Evolutionary conservation across 2,888 invertebrate genomes (phyloP).

Genomic region (Oscheius sp.): DNA sequence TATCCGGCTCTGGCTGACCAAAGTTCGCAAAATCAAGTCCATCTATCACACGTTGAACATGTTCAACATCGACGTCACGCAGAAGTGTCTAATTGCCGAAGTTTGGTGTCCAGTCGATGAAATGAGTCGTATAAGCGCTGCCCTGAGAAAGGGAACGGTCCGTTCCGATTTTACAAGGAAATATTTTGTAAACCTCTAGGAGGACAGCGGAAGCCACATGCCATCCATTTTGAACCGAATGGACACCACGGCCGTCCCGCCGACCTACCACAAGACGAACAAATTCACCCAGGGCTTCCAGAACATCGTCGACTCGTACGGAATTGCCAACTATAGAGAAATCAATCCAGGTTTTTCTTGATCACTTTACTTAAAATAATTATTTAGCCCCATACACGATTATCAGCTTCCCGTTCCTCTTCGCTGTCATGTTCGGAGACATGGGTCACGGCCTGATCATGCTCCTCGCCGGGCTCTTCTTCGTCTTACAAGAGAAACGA

Average conservation of each 20-base stretch:
- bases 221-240: slow-evolving; percentile 96
- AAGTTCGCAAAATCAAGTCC: slow-evolving; percentile 98
- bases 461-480: slow-evolving; percentile 92
- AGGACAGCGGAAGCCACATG: slow-evolving; percentile 91
- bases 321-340: slow-evolving; percentile 93
- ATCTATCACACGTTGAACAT: slow-evolving; percentile 97
- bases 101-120: slow-evolving; percentile 94
- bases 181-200: too few species aligned
- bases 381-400: slow-evolving; percentile 87
- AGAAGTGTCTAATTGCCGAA: slow-evolving; percentile 95
- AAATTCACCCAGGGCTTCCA: slow-evolving; percentile 97
- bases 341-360: slow-evolving; percentile 83
- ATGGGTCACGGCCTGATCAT: slow-evolving; percentile 92
- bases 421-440: slow-evolving; percentile 99
- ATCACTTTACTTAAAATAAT: too few species aligned
- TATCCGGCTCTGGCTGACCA: slow-evolving; percentile 95
- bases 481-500: slow-evolving; percentile 92
- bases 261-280: slow-evolving; percentile 95
- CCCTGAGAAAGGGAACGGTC: slow-evolving; percentile 88
- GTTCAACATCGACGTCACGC: slow-evolving; percentile 97
- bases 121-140: slow-evolving; percentile 90
- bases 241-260: slow-evolving; percentile 88
- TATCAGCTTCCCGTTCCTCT: slow-evolving; percentile 96
- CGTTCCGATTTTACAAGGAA: too few species aligned
- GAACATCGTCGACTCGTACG: slow-evolving; percentile 93